Evolutionary conservation across 2,888 invertebrate genomes (phyloP), one percentile per base, ranked within the genome.

Genomic region (Meteorus cinctellus): DNA sequence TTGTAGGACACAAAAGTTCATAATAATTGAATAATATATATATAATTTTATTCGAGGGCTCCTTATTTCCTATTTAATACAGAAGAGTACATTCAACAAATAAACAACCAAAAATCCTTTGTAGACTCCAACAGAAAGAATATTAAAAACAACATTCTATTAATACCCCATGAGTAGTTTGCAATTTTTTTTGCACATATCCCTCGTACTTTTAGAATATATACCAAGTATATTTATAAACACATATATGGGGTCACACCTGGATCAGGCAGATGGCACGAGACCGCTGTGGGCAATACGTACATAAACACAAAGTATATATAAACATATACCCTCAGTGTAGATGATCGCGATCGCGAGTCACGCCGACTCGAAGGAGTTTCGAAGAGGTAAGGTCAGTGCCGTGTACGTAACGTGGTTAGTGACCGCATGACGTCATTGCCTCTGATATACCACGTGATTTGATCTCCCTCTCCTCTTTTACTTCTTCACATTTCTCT

Each of bases 331-430:
- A 48, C 19, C 24, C 67, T 59, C 24, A 31, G 34, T 31, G 63
- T 74, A 12, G 24, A 69, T 55, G 74, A 67, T 68, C 68, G 74
- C 68, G 41, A 74, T 60, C 45, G 24, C 73, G 68, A 31, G 29
- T 41, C 65, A 27, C 59, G 19, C 10, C 41, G 34, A 31, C 12
- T 29, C 62, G 14, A 60, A 68, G 60, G 29, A 72, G 72, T 55
- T 55, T 19, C 19, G 10, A 24, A 76, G 81, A 83, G 82, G 86
- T 86, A 88, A 89, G 89, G 89, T 88, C 89, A 89, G 89, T 88
- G 87, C 87, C 86, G 86, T 81, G 84, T 81, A 85, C 83, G 84
- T 84, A 85, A 87, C 84, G 87, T 86, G 87, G 87, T 88, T 86
- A 87, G 86, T 88, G 86, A 75, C 75, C 79, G 79, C 77, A 72